phyloP scores from a whole-genome alignment of 2,797 vertebrate species.

The Fundulus diaphanus region DNA sequence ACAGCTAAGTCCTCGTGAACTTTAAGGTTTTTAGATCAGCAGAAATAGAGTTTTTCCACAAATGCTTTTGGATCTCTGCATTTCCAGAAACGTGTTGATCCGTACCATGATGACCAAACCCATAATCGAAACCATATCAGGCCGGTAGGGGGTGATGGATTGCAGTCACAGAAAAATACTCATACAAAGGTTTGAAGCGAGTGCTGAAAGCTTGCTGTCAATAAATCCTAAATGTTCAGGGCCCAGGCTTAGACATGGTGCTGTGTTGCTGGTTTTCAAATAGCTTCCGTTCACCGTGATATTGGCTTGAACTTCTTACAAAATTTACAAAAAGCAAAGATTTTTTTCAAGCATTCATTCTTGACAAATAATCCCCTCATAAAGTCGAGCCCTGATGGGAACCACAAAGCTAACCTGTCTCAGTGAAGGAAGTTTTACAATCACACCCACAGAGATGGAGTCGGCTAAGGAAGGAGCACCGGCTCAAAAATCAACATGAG shows the following conservation, averaged over 20 bases:
- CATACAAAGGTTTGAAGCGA: too few relatives aligned
- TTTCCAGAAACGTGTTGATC: too few relatives aligned
- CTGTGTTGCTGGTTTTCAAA: background rate
- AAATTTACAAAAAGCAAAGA: background rate
- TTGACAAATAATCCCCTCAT: background rate
- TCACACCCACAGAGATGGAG: background rate
- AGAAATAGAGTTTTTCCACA: too few relatives aligned
- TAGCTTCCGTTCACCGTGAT: background rate
- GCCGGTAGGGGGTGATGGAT: too few relatives aligned
- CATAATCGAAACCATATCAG: too few relatives aligned
- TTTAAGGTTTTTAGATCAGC: too few relatives aligned
- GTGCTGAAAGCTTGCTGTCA: too few relatives aligned
- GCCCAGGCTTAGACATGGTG: background rate
- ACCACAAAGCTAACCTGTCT: background rate
- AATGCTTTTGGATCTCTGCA: too few relatives aligned
- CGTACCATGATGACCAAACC: too few relatives aligned
- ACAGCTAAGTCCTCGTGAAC: too few relatives aligned
- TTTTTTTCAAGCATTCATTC: background rate
- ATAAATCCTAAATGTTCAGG: background rate
- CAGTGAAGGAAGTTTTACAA: background rate
- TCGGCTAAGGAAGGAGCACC: background rate
- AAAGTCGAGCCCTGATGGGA: too few relatives aligned
- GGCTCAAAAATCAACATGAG: background rate
- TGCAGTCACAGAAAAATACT: too few relatives aligned
- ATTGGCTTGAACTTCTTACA: background rate